Evolutionary conservation across 2,113 vertebrate genomes (phyloP), one percentile per base, ranked within the genome.

Genomic region (Dasyornis broadbenti): DNA sequence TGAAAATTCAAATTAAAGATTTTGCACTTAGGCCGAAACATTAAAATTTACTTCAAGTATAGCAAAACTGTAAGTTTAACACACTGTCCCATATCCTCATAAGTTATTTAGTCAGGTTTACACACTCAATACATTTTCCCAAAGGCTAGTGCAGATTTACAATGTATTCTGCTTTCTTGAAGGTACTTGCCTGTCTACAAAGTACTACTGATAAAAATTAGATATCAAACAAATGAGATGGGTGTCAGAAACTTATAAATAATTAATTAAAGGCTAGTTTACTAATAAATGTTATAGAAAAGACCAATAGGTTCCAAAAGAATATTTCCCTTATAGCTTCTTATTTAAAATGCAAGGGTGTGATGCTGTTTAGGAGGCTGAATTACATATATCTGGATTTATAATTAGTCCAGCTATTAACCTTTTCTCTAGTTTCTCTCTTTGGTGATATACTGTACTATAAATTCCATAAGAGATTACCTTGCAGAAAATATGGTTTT

Each of bases 261-360:
- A 97, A 95, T 96, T 7, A 97, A 98, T 96, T 95, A 96, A 97
- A 96, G 97, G 50, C 80, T 95, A 72, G 92, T 88, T 87, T 87
- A 56, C 80, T 90, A 94, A 97, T 97, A 96, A 97, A 97, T 97
- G 95, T 96, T 95, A 95, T 84, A 97, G 69, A 65, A 94, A 89
- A 94, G 64, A 94, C 87, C 92, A 91, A 64, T 82, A 80, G 89
- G 23, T 95, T 97, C 89, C 70, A 80, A 94, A 97, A 87, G 45
- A 94, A 42, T 83, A 75, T 89, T 97, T 97, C 83, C 92, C 76
- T 81, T 83, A 57, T 24, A 89, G 90, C 59, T 91, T 95, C 92
- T 92, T 88, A 53, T 70, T 90, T 86, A 79, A 93, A 92, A 85
- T 31, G 3, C 84, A 77, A 72, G 81, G 85, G 47, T 78, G 71